These are phyloP conservation scores for Calliopum simillimum DNA, from an alignment of 2,888 invertebrate genomes.

Conservation along the genomic window DNA sequence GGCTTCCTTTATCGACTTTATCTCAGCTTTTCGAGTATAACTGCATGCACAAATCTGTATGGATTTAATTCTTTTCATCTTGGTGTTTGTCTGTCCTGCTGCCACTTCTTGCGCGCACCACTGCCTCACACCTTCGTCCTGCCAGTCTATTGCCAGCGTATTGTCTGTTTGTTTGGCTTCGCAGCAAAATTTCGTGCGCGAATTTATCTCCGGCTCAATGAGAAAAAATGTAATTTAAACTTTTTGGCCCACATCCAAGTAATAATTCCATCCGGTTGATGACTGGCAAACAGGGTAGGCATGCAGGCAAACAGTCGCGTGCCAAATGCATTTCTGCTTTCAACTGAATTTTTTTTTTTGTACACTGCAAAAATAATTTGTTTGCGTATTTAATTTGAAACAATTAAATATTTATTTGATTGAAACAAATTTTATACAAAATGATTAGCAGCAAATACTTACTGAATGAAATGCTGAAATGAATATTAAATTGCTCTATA, in stretches of 20 bases:
- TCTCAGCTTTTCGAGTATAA: background rate
- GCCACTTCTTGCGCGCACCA: background rate
- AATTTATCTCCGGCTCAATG: conserved; percentile 20
- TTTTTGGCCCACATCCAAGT: conserved; percentile 57
- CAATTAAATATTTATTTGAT: too few relatives aligned
- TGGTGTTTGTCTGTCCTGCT: background rate
- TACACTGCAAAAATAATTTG: too few relatives aligned
- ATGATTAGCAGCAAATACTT: too few relatives aligned
- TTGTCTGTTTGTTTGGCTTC: background rate
- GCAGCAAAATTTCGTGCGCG: background rate
- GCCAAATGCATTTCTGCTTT: conserved; percentile 4
- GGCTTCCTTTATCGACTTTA: background rate
- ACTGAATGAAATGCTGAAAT: too few relatives aligned
- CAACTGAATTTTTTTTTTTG: background rate
- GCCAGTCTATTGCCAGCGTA: background rate
- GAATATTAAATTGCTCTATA: too few relatives aligned
- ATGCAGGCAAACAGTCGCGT: conserved; percentile 14
- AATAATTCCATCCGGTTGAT: conserved; percentile 54
- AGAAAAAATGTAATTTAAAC: conserved; percentile 58
- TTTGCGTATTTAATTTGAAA: too few relatives aligned
- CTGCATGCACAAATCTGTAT: background rate
- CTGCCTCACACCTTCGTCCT: background rate
- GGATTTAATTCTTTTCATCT: background rate
- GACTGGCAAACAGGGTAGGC: conserved; percentile 9
- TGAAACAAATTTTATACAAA: too few relatives aligned